Percentiles rank a stretch among this genome's conserved stretches.
These are phyloP conservation scores for Hipposideros larvatus DNA, from an alignment of 2,797 vertebrate genomes.

Conservation along the genomic window DNA sequence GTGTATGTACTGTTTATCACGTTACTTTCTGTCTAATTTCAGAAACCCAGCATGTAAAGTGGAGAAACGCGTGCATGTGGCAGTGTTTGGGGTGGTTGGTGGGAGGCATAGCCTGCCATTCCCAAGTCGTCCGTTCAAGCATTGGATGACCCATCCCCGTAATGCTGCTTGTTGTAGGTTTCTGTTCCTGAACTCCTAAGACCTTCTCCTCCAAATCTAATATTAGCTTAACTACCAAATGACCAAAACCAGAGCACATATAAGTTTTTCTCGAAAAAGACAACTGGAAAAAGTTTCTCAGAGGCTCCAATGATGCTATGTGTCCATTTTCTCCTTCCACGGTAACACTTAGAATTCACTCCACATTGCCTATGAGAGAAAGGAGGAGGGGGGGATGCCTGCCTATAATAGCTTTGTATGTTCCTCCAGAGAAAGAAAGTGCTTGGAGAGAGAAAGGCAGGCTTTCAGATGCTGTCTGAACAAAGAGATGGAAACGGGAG, in stretches of 20 bases:
- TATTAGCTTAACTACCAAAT: constrained; percentile 67
- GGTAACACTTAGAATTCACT: constrained; percentile 85
- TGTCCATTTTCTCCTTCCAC: constrained; percentile 28
- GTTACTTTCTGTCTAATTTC: background rate
- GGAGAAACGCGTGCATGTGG: background rate
- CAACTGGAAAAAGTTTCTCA: constrained; percentile 79
- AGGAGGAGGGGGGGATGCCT: constrained; percentile 59
- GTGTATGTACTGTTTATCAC: background rate
- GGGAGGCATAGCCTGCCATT: background rate
- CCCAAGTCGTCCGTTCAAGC: background rate
- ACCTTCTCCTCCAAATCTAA: constrained; percentile 62
- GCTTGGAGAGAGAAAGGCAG: constrained; percentile 84
- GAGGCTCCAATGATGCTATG: constrained; percentile 11
- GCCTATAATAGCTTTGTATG: constrained; percentile 85
- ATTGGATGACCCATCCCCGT: background rate
- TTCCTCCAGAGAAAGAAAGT: constrained; percentile 74
- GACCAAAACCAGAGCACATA: constrained; percentile 26
- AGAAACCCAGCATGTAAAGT: constrained; percentile 10
- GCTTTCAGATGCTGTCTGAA: constrained; percentile 91
- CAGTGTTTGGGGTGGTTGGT: background rate
- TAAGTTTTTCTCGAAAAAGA: constrained; percentile 17
- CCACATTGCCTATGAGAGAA: constrained; percentile 68
- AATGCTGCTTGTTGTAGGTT: background rate
- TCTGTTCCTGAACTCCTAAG: constrained; percentile 12
- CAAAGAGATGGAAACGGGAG: constrained; percentile 92